Evolutionary conservation across 92 coral and sea anemone species (phyloP), one percentile per base, ranked within the genome.

Genomic region (Palythoa grandiflora): DNA sequence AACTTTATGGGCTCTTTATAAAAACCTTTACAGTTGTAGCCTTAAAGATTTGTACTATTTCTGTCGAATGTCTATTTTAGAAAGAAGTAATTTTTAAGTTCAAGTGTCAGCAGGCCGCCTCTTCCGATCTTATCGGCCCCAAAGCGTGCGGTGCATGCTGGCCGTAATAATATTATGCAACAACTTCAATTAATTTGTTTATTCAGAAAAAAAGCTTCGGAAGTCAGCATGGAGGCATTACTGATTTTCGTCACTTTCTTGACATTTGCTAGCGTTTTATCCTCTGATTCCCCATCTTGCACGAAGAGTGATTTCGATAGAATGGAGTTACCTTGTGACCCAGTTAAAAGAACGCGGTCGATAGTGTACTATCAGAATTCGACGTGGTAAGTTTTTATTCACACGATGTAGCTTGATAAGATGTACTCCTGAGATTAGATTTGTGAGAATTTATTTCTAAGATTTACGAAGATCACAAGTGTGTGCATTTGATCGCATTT

Each of bases 301-400:
- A 84, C 75, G 8, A 28, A 1, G 5, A 13, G 9, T 9, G 94
- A 94, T 75, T 73, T 84, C 55, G 89, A 28, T 65, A 73, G 15
- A 16, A 39, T 66, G 10, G 39, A 68, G 2, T 71, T 85, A 38
- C 89, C 94, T 3, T 94, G 97, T 73, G 93, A 92, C 77, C 75
- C 84, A 10, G 71, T 5, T 3, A 84, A 87, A 1, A 65, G 86
- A 13, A 39, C 21, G 17, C 92, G 90, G 8, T 72, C 84, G 37
- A 40, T 90, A 28, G 83, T 90, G 7, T 85, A 54, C 19, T 90
- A 85, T 50, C 83, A 59, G 3, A 84, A 78, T 35, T 59, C 63
- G 28, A 38, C 71, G 19, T 90, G 92, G 92, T 90, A 38, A 90
- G 92, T 83, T 19, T 81, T 40, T 47, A 2, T 39, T 40, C n/a